Percentiles rank a stretch among this genome's conserved stretches.
Evolutionary conservation across 2,113 vertebrate species (phyloP).

Genomic region (Paratilapia polleni): DNA sequence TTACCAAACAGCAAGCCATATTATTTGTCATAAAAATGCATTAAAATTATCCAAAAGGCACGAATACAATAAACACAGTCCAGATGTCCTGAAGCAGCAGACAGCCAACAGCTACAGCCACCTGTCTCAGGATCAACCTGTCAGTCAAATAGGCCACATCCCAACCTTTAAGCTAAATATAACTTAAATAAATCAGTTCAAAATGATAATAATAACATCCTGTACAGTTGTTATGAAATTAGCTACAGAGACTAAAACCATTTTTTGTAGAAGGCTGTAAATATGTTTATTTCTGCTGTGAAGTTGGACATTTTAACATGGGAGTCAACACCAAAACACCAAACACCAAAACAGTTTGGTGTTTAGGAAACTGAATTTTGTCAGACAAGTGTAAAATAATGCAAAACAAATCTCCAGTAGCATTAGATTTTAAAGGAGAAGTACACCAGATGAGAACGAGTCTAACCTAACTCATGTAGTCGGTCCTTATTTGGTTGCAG

Average conservation of each 20-base stretch:
- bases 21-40: not conserved
- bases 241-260: not conserved
- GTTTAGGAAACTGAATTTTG: not conserved
- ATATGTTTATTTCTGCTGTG: too few relatives aligned
- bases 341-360: too few relatives aligned
- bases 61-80: fast-evolving
- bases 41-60: not conserved
- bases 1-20: not conserved
- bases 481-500: fast-evolving
- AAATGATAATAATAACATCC: not conserved
- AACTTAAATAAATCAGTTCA: fast-evolving
- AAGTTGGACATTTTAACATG: too few relatives aligned
- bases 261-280: fast-evolving
- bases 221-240: fast-evolving
- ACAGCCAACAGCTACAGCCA: too few relatives aligned
- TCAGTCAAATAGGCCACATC: not conserved
- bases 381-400: too few relatives aligned
- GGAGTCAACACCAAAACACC: too few relatives aligned
- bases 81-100: too few relatives aligned
- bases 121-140: fast-evolving
- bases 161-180: not conserved
- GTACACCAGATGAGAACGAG: too few relatives aligned
- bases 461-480: too few relatives aligned
- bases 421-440: not conserved
- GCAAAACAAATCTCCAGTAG: too few relatives aligned